These are phyloP conservation scores for Ennomos fuscantarius DNA, from an alignment of 2,888 invertebrate species.

Conservation along the genomic window DNA sequence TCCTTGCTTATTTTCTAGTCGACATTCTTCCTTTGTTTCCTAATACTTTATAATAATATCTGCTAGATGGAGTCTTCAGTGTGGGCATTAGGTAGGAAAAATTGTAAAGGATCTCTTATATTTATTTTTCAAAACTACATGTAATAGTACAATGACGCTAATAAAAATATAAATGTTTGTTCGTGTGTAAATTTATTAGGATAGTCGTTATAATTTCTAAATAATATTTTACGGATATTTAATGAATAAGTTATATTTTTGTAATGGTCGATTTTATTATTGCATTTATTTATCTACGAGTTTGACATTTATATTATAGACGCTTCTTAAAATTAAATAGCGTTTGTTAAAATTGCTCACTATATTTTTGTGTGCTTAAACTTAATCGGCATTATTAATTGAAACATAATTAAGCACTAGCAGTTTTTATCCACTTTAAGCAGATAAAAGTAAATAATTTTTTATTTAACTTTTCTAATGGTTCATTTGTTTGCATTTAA, in stretches of 20 bases:
- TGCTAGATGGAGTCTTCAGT: conserved; percentile 23
- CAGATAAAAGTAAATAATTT: too few relatives aligned
- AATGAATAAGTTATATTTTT: conserved; percentile 19
- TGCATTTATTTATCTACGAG: conserved; percentile 40
- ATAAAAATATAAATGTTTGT: conserved; percentile 14
- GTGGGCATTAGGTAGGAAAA: conserved; percentile 54
- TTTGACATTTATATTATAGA: too few relatives aligned
- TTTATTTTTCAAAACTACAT: conserved; percentile 43
- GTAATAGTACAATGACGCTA: conserved; percentile 32
- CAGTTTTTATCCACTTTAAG: too few relatives aligned
- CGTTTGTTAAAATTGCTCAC: too few relatives aligned
- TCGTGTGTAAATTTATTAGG: conserved; percentile 18
- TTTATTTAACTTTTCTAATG: too few relatives aligned
- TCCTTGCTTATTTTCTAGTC: conserved; percentile 28
- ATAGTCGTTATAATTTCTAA: conserved; percentile 18
- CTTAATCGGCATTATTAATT: too few relatives aligned
- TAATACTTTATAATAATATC: conserved; percentile 4
- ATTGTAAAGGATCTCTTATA: conserved; percentile 63
- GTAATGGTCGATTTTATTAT: conserved; percentile 29
- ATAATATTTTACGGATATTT: conserved; percentile 26
- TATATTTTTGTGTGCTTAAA: too few relatives aligned
- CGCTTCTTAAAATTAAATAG: too few relatives aligned
- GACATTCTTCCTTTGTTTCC: conserved; percentile 3
- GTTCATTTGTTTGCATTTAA: too few relatives aligned
- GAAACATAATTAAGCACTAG: too few relatives aligned